phyloP scores from a whole-genome alignment of 2,113 vertebrate genomes.

The Thoracochromis brauschi region DNA sequence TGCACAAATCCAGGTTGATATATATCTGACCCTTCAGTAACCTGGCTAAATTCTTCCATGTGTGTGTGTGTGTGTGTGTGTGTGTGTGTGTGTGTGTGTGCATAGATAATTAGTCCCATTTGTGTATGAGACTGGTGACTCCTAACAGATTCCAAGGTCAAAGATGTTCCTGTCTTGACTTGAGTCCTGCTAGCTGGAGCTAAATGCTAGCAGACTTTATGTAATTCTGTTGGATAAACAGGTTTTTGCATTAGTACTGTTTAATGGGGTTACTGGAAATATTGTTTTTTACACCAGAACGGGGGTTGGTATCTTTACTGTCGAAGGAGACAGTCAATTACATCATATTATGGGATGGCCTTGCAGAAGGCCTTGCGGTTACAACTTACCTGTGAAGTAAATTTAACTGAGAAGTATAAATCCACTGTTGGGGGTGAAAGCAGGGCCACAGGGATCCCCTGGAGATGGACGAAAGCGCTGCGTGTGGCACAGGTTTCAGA shows the following conservation, averaged over 20 bases:
- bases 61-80: neutral
- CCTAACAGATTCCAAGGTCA: constrained; percentile 51
- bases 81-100: neutral
- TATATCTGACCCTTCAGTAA: too few species aligned
- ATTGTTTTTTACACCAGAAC: neutral
- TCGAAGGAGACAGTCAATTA: neutral
- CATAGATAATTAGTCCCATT: constrained; percentile 38
- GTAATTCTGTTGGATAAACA: neutral
- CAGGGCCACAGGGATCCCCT: neutral
- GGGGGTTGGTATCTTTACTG: neutral
- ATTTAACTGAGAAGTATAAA: neutral
- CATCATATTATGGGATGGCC: neutral
- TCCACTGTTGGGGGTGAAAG: neutral
- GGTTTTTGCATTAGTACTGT: neutral
- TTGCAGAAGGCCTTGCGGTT: neutral
- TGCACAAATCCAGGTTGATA: too few species aligned
- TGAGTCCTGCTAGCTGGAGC: neutral
- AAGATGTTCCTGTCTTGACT: constrained; percentile 16
- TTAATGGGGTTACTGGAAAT: neutral
- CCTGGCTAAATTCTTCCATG: too few species aligned
- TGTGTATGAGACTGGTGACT: constrained; percentile 27
- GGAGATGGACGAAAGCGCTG: neutral
- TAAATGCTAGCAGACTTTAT: neutral
- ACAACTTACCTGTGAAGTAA: neutral
- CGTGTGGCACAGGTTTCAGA: neutral